Evolutionary conservation across 2,113 vertebrate species (phyloP).

Genomic region (Orycteropus afer): DNA sequence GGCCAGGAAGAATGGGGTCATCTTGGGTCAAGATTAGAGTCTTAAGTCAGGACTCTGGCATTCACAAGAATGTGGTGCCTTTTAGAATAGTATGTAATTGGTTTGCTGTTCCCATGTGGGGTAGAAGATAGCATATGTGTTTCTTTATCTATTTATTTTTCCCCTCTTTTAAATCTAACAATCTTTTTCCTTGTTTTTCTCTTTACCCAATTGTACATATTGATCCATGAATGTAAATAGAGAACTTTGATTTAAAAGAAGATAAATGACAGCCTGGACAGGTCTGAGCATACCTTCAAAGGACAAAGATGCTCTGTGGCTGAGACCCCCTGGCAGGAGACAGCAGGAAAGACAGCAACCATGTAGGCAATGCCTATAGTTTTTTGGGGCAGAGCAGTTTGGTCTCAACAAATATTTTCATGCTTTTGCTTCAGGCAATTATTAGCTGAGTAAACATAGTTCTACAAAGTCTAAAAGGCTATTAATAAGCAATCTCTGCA

Average conservation of each 20-base stretch:
- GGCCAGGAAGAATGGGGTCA: not conserved
- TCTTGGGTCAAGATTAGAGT: too few relatives aligned
- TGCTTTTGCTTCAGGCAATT: constrained; percentile 23
- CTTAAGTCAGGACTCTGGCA: not conserved
- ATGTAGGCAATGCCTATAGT: too few relatives aligned
- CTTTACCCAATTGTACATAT: not conserved
- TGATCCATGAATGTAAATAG: not conserved
- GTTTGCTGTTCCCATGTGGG: not conserved
- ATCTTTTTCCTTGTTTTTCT: not conserved
- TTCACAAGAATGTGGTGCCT: not conserved
- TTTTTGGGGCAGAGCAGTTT: not conserved
- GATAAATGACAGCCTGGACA: not conserved
- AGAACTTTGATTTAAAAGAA: not conserved
- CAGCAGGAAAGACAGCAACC: not conserved
- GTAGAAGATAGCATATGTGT: not conserved
- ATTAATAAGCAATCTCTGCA: not conserved
- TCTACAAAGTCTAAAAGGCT: not conserved
- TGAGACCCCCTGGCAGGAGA: not conserved
- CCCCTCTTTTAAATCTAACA: not conserved
- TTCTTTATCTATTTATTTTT: not conserved
- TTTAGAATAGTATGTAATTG: not conserved
- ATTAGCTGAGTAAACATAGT: not conserved
- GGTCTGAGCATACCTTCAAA: not conserved
- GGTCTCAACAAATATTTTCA: not conserved
- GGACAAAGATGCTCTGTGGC: not conserved